Evolutionary conservation across 2,113 vertebrate genomes (phyloP).

Genomic region (Cranoglanis bouderius): DNA sequence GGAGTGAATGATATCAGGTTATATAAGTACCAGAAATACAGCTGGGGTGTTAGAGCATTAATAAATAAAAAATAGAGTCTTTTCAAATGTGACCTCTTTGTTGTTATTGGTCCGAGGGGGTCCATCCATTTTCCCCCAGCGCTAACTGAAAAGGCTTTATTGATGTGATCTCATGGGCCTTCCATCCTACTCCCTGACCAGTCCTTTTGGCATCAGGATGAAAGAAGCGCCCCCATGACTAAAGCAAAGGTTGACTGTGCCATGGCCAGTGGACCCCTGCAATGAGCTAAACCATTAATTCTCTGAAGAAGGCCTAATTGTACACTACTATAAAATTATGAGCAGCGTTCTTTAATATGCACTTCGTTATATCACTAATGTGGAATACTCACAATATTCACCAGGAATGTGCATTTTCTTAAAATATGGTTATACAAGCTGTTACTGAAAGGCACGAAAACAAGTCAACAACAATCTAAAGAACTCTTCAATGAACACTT

Average conservation of each 20-base stretch:
- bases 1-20: constrained; percentile 22
- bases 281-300: constrained; percentile 49
- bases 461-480: neutral
- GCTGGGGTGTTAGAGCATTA: constrained; percentile 55
- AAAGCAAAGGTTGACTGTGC: constrained; percentile 62
- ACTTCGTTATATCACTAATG: neutral
- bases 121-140: constrained; percentile 53
- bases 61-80: constrained; percentile 72
- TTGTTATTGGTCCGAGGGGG: constrained; percentile 63
- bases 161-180: constrained; percentile 58
- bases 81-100: constrained; percentile 63
- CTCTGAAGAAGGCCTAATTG: neutral
- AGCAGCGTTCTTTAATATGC: neutral
- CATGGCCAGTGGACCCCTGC: constrained; percentile 63
- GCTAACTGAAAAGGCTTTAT: constrained; percentile 52
- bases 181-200: constrained; percentile 55
- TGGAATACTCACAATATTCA: neutral
- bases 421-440: neutral
- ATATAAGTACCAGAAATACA: constrained; percentile 36
- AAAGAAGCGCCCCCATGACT: constrained; percentile 67
- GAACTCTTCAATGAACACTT: neutral
- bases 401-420: neutral
- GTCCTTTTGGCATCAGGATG: constrained; percentile 66
- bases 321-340: neutral
- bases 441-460: neutral